Evolutionary conservation across 2,113 vertebrate genomes (phyloP), one percentile per base, ranked within the genome.

Genomic region (Parus major): DNA sequence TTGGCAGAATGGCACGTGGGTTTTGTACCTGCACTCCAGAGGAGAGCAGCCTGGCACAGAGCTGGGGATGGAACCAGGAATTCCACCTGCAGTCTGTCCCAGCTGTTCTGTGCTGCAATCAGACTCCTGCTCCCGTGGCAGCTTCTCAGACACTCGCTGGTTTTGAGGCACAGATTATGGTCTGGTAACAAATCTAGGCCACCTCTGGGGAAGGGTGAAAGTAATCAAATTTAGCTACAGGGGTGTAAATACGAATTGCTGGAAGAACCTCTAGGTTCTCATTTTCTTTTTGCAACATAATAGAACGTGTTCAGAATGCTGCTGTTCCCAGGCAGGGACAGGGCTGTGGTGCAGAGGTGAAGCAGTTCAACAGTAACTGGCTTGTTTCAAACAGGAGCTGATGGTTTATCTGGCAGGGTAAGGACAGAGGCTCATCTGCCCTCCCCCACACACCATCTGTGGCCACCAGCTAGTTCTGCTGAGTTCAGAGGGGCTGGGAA

Each of bases 1-100:
- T 5, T 2, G 35, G 49, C 64, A 53, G 15, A 72, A 17, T 0
- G 7, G 22, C 21, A 22, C 0, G 0, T 16, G 70, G 17, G 29
- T 25, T 7, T 12, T 50, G n/a, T 20, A 15, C 17, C 72, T 47
- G 1, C 5, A 4, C 28, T 3, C 12, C 44, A 31, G 28, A 68
- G 78, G 47, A 47, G 46, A 9, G 53, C 57, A 61, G 19, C 10
- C 39, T 15, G 47, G 36, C 29, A 7, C 4, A 25, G 79, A 27
- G 63, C 76, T 80, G 60, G 20, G 35, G 27, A 42, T 68, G 65
- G 27, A 59, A 31, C 10, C 50, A 11, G 1, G 3, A 44, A 68
- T 17, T 29, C 41, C n/a, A 23, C 44, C 5, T 39, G 64, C 29
- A 17, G 22, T 12, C 29, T 35, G 5, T 4, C 56, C 41, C 60